Conservation (phyloP, 1,140 invertebrate species). For the Papilio glaucus region DNA sequence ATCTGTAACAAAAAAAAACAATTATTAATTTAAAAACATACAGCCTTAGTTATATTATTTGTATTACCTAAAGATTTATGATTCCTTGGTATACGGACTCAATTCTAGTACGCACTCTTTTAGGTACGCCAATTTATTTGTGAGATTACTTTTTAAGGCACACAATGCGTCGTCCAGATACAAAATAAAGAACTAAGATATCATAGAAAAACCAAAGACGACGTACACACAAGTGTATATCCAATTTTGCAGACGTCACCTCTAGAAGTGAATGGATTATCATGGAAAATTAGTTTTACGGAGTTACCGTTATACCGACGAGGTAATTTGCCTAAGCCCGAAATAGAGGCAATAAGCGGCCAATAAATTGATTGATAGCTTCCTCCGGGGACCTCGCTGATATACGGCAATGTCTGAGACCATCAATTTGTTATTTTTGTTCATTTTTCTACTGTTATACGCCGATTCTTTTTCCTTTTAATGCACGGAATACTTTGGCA, state of each 20-base stretch:
- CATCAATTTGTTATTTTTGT: neutral
- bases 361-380: conserved; percentile 56
- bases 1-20: conserved; percentile 68
- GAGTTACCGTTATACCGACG: conserved; percentile 48
- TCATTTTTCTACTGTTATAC: neutral
- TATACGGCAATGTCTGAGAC: neutral
- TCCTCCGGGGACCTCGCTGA: conserved; percentile 41
- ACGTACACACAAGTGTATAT: conserved; percentile 36
- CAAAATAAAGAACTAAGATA: no score
- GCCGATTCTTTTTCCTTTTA: no score
- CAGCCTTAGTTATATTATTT: neutral
- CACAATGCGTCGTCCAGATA: no score
- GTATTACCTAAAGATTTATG: no score
- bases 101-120: no score
- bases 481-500: no score
- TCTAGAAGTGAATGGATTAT: conserved; percentile 51
- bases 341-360: conserved; percentile 61
- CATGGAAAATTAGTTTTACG: conserved; percentile 62
- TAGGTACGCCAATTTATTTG: no score
- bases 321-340: conserved; percentile 54
- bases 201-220: neutral
- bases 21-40: neutral
- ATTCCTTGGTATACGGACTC: no score
- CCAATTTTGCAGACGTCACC: conserved; percentile 45
- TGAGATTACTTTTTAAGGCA: no score